Evolutionary conservation across 2,797 vertebrate species (phyloP).

Genomic region (Harpagifer antarcticus): DNA sequence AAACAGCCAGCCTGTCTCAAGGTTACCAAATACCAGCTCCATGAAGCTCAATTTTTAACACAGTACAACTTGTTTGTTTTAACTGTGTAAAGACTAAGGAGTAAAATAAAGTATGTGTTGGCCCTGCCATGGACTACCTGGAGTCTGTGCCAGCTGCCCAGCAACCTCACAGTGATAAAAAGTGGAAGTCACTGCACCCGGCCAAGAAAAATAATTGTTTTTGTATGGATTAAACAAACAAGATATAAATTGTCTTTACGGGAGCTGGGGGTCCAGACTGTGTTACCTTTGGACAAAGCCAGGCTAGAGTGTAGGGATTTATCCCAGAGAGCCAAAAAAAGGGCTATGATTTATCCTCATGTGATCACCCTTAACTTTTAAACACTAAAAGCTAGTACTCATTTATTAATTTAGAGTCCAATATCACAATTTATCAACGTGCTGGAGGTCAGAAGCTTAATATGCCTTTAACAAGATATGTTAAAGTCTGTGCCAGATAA

Average conservation of each 20-base stretch:
- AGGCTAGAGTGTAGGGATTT: neutral
- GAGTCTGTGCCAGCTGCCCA: slow-evolving; percentile 2
- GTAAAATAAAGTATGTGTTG: neutral
- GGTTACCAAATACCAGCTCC: neutral
- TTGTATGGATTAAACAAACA: neutral
- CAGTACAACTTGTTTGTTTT: neutral
- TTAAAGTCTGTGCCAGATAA: neutral
- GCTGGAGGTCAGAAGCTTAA: neutral
- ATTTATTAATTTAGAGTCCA: neutral
- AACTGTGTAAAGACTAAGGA: neutral
- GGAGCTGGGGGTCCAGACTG: neutral
- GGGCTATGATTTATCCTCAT: neutral
- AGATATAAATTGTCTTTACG: neutral
- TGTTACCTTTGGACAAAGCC: neutral
- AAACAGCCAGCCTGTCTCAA: neutral
- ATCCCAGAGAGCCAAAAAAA: neutral
- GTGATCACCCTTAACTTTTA: slow-evolving; percentile 1
- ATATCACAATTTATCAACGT: neutral
- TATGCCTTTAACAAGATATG: neutral
- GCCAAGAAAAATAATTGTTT: neutral
- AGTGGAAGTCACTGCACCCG: neutral
- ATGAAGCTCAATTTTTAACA: slow-evolving; percentile 1
- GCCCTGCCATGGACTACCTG: neutral
- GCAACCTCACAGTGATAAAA: neutral
- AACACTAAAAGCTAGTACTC: neutral